Base-by-base conservation (phyloP, 2,797 vertebrate species). In the Tamandua tetradactyla region DNA sequence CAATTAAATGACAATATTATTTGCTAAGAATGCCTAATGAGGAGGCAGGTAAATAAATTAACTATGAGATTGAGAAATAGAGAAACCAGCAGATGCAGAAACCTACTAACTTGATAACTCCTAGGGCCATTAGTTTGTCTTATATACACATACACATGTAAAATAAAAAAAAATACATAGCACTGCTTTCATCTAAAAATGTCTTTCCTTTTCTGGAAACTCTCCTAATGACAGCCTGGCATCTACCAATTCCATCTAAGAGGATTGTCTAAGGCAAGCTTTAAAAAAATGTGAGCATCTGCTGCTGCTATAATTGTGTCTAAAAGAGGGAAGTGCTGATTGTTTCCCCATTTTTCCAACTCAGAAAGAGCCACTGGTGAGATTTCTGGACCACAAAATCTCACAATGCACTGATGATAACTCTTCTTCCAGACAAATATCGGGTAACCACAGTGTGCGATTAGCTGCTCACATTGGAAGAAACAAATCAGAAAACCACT, bases 401-500 rank as follows among this genome's bases (percentile, higher is more conserved):
- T 94, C 69, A 96, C 84, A 96, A 93, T 96, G 90, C 80, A 81
- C 88, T 96, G 88, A 42, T 62, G 95, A 94, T 96, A 96, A 96
- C 82, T 97, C 94, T 97, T 93, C 90, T 96, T 94, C 78, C 92
- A 97, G 97, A 96, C 93, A 94, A 93, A 95, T 95, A 92, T 94
- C 76, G 87, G 94, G 96, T 96, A 95, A 96, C 83, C 96, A 68
- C 76, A 93, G 74, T 72, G 27, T 44, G 91, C 93, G 97, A 95
- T 98, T 97, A 96, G 90, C 92, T 96, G 89, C 91, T 85, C 64
- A 82, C 69, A 94, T 0, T 84, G 95, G 92, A 97, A 97, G 96
- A 97, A 98, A 98, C 97, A 97, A 97, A 97, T 97, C 95, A 95
- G 97, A 97, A 98, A 98, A 95, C 76, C 18, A 3, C 76, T 97